Conservation (phyloP, 2,888 invertebrate species). For the Amiota minor region DNA sequence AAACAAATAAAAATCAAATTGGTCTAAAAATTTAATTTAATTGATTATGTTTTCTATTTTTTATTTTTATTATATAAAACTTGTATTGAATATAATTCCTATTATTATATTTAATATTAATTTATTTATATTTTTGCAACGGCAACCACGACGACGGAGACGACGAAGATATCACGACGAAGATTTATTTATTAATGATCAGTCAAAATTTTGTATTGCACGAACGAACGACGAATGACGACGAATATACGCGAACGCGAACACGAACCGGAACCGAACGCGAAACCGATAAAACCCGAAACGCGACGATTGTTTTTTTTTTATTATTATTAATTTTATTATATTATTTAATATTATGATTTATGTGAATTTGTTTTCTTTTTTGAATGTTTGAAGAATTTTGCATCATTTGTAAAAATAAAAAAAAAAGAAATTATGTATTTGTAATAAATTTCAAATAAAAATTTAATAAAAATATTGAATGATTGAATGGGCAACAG, state of each 20-base stretch:
- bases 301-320: conserved; percentile 59
- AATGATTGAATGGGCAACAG: conserved; percentile 53
- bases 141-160: conserved; percentile 46
- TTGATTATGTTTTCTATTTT: background rate
- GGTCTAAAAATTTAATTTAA: conserved; percentile 20
- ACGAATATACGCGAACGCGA: conserved; percentile 47
- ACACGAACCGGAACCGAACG: conserved; percentile 59
- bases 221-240: conserved; percentile 71
- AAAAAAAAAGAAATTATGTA: conserved; percentile 16
- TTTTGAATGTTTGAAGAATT: conserved; percentile 27
- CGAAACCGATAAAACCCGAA: conserved; percentile 70
- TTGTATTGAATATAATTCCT: no score
- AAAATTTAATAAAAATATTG: conserved; percentile 16
- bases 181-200: conserved; percentile 30
- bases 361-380: conserved; percentile 33
- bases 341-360: conserved; percentile 34
- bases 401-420: conserved; percentile 47
- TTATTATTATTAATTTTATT: background rate
- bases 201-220: conserved; percentile 13
- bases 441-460: conserved; percentile 27
- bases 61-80: no score
- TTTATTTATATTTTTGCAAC: conserved; percentile 20
- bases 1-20: conserved; percentile 17
- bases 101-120: conserved; percentile 37
- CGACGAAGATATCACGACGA: conserved; percentile 36